Evolutionary conservation across 2,797 vertebrate genomes (phyloP).

Genomic region (Periparus ater): DNA sequence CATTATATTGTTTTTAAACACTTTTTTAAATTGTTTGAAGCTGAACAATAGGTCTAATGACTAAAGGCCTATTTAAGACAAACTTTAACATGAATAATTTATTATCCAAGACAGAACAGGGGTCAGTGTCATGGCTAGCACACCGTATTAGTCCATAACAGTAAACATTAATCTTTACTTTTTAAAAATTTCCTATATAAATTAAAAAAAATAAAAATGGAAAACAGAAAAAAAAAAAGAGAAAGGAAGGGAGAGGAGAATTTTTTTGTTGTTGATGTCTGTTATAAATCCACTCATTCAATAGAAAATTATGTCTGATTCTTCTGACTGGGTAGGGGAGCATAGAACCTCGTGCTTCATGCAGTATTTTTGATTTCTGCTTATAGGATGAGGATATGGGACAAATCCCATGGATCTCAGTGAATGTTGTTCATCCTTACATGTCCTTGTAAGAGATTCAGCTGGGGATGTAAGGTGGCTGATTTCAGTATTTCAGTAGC

Average conservation of each 20-base stretch:
- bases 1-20: not conserved
- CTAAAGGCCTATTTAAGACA: not conserved
- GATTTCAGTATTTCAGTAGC: not conserved
- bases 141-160: not conserved
- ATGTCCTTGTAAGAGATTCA: not conserved
- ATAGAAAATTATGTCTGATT: not conserved
- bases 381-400: not conserved
- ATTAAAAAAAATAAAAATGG: no score
- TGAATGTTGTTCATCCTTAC: not conserved
- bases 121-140: not conserved
- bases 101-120: not conserved
- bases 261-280: not conserved
- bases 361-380: not conserved
- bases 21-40: not conserved
- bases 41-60: not conserved
- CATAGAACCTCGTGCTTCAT: not conserved
- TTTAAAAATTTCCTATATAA: not conserved
- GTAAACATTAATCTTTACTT: not conserved
- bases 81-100: not conserved
- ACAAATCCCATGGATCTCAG: not conserved
- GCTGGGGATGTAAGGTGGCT: not conserved
- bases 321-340: not conserved
- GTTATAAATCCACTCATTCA: not conserved
- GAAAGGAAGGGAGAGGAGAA: not conserved
- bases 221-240: accelerated